Percentiles rank a stretch among this genome's conserved stretches.
These are phyloP conservation scores for Argyresthia goedartella DNA, from an alignment of 2,888 invertebrate genomes.

Conservation along the genomic window DNA sequence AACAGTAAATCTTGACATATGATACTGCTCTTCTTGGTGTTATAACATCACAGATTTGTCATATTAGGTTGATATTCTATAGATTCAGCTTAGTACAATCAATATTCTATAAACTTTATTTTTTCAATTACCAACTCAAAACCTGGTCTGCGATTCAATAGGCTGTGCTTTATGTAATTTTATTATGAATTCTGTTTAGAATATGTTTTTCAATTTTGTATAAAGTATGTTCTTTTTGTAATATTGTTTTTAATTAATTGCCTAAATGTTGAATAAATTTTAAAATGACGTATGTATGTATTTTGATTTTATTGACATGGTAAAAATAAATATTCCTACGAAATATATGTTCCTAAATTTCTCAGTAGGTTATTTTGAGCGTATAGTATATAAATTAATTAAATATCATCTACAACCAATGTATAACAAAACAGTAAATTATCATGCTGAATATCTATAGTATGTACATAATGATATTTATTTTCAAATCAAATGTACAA, in stretches of 20 bases:
- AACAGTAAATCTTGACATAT: too few species aligned
- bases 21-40: too few species aligned
- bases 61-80: too few species aligned
- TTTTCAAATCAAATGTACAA: slow-evolving; percentile 41
- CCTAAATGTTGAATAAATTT: slow-evolving; percentile 46
- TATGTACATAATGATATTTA: slow-evolving; percentile 5
- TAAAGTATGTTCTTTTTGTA: slow-evolving; percentile 24
- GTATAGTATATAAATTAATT: too few species aligned
- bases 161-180: slow-evolving; percentile 60
- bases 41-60: too few species aligned
- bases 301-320: background rate
- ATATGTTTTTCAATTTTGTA: slow-evolving; percentile 27
- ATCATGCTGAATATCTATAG: too few species aligned
- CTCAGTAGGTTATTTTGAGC: too few species aligned
- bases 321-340: too few species aligned
- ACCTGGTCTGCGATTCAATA: slow-evolving; percentile 65
- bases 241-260: slow-evolving; percentile 27
- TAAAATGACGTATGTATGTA: slow-evolving; percentile 6
- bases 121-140: slow-evolving; percentile 25
- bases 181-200: slow-evolving; percentile 19
- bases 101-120: background rate
- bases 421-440: too few species aligned
- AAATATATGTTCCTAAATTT: too few species aligned
- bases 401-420: too few species aligned
- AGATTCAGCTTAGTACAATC: too few species aligned